These are phyloP conservation scores for Prosapia bicincta DNA, from an alignment of 2,888 invertebrate species.

Conservation along the genomic window DNA sequence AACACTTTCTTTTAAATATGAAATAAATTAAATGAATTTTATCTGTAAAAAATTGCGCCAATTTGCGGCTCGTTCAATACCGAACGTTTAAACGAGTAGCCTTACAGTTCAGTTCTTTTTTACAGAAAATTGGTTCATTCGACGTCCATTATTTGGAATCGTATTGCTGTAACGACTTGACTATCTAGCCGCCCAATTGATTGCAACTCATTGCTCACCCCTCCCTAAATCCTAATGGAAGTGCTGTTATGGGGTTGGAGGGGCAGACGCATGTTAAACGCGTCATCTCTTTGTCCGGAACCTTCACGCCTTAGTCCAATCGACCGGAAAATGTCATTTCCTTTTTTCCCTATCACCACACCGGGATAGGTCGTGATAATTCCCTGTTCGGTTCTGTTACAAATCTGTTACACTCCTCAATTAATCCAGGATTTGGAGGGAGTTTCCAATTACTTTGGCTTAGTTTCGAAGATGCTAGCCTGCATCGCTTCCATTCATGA, in stretches of 20 bases:
- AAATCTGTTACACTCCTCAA: neutral
- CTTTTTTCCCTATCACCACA: neutral
- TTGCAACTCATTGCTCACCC: neutral
- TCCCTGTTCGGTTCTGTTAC: neutral
- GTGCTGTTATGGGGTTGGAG: neutral
- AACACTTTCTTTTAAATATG: too few relatives aligned
- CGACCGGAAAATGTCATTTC: neutral
- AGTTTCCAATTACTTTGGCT: neutral
- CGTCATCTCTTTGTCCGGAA: neutral
- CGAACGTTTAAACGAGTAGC: neutral
- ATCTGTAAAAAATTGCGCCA: too few relatives aligned
- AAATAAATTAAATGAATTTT: too few relatives aligned
- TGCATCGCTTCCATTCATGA: neutral
- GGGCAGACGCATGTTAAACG: neutral
- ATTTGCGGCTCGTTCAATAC: neutral
- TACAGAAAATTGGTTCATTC: neutral
- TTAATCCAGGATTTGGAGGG: neutral
- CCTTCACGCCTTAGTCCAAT: neutral
- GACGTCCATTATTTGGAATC: neutral
- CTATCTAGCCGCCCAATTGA: neutral
- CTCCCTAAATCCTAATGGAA: neutral
- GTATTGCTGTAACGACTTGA: neutral
- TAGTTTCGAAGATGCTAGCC: neutral
- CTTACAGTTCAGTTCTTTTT: neutral
- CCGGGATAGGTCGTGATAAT: neutral